Base-by-base conservation (phyloP, 2,888 invertebrate genomes). In the Camponotus fellah region DNA sequence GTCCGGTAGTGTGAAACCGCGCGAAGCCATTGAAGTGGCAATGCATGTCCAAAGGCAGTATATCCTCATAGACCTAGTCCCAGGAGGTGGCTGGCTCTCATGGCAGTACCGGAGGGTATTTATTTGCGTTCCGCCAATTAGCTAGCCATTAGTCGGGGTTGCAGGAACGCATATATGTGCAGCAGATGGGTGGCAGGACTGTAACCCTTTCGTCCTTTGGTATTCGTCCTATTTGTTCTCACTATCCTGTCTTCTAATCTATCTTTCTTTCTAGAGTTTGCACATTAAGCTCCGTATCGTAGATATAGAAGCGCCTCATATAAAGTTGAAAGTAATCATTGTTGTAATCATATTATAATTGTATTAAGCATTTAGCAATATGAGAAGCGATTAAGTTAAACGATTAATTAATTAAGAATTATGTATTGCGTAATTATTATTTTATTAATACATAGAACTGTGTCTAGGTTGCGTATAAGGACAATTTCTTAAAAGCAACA, bases 101-200 rank as follows among this genome's bases (percentile, higher is more conserved):
- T 87, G 90, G 86, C 88, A 88, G 90, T 90, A 87, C 90, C 85
- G 92, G 94, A 46, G 93, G 92, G 93, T 94, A 94, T 94, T 94
- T 94, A 94, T 94, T 94, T 94, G 93, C 94, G 94, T 94, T 94
- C 91, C 88, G 91, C 92, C 93, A 94, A 94, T 94, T 94, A 94
- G 93, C 91, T 91, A 91, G 84, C 93, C 93, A 94, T 94, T 94
- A 94, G 93, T 90, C 89, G 92, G 86, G 87, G 89, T 92, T 91
- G 88, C 77, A 76, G 92, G 88, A 89, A 37, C 71, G 80, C 76
- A 49, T 68, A 64, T 68, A 74, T 69, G 68, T 26, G 46, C 17
- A 62, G 43, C 68, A 37, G 64, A 66, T 21, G 53, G 26, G 37
- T 26, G n/a, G 49, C 43, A 3, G 9, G n/a, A 49, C 37, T 17